Evolutionary conservation across 1,140 invertebrate species (phyloP).

Genomic region (Sogatella furcifera): DNA sequence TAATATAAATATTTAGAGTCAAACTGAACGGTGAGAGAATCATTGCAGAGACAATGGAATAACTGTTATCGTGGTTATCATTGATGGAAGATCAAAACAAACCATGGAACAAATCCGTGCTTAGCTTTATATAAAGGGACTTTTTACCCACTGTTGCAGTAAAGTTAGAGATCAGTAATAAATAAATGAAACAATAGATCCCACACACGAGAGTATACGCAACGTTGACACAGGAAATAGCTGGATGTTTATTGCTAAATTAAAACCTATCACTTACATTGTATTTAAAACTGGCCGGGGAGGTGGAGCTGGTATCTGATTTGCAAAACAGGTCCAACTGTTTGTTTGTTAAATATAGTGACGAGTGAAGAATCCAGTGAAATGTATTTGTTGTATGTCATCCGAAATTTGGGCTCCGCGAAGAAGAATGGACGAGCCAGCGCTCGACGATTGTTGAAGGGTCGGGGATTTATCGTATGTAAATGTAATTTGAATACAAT

Average conservation of each 20-base stretch:
- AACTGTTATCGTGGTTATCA: too few relatives aligned
- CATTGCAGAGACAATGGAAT: too few relatives aligned
- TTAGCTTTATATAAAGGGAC: too few relatives aligned
- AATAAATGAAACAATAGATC: constrained; percentile 1
- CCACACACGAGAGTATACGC: not conserved
- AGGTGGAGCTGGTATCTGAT: not conserved
- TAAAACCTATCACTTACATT: constrained; percentile 2
- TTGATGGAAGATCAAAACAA: too few relatives aligned
- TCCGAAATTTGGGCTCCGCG: not conserved
- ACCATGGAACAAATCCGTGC: too few relatives aligned
- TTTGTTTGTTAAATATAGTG: not conserved
- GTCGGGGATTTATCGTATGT: not conserved
- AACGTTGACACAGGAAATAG: not conserved
- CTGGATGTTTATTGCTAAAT: constrained; percentile 1
- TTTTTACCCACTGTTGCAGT: too few relatives aligned
- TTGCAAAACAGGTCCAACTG: not conserved
- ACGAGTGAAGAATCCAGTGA: not conserved
- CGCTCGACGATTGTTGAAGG: not conserved
- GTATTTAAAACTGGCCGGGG: not conserved
- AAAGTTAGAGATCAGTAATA: not conserved
- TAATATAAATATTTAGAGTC: too few relatives aligned
- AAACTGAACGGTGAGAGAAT: too few relatives aligned
- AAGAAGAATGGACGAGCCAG: not conserved
- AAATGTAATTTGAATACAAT: constrained; percentile 2
- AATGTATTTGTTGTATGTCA: not conserved